Conservation (phyloP, 2,888 invertebrate genomes). For the Perdita meconis region DNA sequence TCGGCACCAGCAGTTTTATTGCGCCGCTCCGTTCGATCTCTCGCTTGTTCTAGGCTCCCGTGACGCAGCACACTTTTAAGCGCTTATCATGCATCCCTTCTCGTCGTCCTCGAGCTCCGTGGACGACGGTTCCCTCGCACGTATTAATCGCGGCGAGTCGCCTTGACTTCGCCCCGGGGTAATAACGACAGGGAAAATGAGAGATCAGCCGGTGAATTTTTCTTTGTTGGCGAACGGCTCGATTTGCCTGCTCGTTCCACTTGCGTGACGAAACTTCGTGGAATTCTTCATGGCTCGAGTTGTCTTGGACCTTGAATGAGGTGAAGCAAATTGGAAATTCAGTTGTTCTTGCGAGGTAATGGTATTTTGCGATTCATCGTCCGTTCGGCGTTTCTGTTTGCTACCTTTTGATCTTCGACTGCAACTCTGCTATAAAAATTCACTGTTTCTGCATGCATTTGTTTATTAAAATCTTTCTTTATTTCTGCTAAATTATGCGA, state of each 20-base stretch:
- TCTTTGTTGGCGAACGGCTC: not conserved
- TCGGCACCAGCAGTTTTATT: slow-evolving; percentile 60
- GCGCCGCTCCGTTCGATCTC: slow-evolving; percentile 24
- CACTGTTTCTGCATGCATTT: no score
- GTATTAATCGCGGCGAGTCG: slow-evolving; percentile 43
- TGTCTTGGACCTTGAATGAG: not conserved
- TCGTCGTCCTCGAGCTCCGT: slow-evolving; percentile 1
- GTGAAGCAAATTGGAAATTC: slow-evolving; percentile 12
- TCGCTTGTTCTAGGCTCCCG: slow-evolving; percentile 36
- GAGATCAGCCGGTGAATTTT: slow-evolving; percentile 8
- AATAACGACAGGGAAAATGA: slow-evolving; percentile 16
- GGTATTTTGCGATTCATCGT: not conserved
- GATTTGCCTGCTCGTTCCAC: slow-evolving; percentile 17
- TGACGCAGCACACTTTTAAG: slow-evolving; percentile 40
- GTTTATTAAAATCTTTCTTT: not conserved
- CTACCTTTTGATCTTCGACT: not conserved
- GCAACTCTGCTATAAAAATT: not conserved
- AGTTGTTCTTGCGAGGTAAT: slow-evolving; percentile 1
- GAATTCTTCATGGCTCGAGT: not conserved
- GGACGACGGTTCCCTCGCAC: slow-evolving; percentile 8
- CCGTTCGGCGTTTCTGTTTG: not conserved
- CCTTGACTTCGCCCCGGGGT: not conserved
- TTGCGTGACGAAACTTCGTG: slow-evolving; percentile 2
- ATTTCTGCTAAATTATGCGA: not conserved
- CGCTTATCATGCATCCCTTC: slow-evolving; percentile 35